Base-by-base conservation (phyloP, 2,113 vertebrate species). In the Hemiscyllium ocellatum region DNA sequence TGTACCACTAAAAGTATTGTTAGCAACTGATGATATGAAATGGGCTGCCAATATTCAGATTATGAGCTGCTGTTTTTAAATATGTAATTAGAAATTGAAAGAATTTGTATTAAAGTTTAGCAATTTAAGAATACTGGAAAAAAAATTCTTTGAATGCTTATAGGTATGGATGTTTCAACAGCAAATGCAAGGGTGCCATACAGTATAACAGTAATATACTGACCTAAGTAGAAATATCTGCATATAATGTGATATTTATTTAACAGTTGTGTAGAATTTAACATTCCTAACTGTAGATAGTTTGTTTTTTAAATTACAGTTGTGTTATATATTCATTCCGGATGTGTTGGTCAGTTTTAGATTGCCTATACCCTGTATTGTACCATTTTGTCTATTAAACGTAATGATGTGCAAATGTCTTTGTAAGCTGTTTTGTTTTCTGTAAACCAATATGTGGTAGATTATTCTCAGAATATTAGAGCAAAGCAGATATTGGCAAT, bases 191-290 rank as follows among this genome's bases (percentile, higher is more conserved):
- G 68, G 56, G 94, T 72, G 69, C 94, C 94, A 95, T 50, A 52
- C 24, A 70, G 42, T 97, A 95, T 96, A 96, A 95, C 94, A 96
- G 96, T 97, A 96, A 97, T 98, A 97, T 98, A 98, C 97, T 98
- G 97, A 98, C 98, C 97, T 98, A 98, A 98, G 97, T 98, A 98
- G 97, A 97, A 98, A 97, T 98, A 97, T 98, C 97, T 98, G 98
- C 98, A 98, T 98, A 98, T 98, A 98, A 98, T 98, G 98, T 98
- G 97, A 98, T 98, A 98, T 98, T 99, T 99, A 98, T 98, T 98
- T 96, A 97, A 96, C 97, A 97, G 97, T 98, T 98, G 97, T 98
- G 97, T 98, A 98, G 98, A 98, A 97, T 97, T 96, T 96, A 20
- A 15, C 97, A 97, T 97, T 98, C 96, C 96, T 97, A 96, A 97